phyloP scores from a whole-genome alignment of 2,797 vertebrate genomes.

The Poliocrania exsul region DNA sequence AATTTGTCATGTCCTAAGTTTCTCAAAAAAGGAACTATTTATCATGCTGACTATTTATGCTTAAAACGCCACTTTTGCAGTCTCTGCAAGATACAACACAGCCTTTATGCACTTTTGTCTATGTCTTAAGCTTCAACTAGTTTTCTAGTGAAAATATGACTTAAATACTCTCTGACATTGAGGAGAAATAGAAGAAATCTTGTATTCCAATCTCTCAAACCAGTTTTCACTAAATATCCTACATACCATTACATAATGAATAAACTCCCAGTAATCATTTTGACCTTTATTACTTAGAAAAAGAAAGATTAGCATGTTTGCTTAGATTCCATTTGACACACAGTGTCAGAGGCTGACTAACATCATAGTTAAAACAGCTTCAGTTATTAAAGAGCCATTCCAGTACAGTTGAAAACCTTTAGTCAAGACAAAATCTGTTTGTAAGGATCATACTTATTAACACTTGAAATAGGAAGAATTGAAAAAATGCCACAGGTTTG shows the following conservation, averaged over 20 bases:
- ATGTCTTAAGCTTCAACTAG: not conserved
- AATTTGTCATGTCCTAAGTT: not conserved
- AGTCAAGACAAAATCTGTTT: not conserved
- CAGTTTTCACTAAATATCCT: not conserved
- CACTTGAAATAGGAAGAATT: not conserved
- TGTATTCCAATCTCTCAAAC: not conserved
- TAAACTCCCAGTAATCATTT: not conserved
- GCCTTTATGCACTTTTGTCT: not conserved
- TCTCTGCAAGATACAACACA: not conserved
- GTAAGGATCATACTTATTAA: not conserved
- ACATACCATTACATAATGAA: not conserved
- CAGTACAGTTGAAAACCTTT: not conserved
- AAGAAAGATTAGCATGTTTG: not conserved
- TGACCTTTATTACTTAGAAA: not conserved
- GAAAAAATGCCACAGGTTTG: not conserved
- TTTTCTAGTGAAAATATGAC: not conserved
- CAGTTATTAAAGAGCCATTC: not conserved
- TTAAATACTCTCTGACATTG: not conserved
- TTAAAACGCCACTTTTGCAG: not conserved
- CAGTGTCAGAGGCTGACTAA: not conserved
- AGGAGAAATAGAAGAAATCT: not conserved
- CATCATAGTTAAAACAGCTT: not conserved
- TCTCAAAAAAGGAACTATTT: not conserved
- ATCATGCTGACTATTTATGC: not conserved
- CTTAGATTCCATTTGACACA: not conserved